Conservation (phyloP, 2,797 vertebrate species). For the Leucoraja ocellata region DNA sequence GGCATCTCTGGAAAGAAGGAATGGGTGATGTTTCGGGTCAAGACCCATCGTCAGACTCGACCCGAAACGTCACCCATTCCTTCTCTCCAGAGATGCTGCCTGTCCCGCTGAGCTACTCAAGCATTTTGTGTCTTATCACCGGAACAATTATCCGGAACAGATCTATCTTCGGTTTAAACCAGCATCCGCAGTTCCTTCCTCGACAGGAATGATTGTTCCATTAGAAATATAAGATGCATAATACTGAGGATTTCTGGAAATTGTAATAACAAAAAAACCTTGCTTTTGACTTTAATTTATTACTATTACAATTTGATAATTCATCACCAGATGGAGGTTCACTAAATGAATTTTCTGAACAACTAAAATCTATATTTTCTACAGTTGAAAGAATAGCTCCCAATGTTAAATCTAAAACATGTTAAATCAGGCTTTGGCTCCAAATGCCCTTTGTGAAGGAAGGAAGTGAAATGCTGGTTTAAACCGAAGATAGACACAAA, state of each 20-base stretch:
- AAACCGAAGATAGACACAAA: too few species aligned
- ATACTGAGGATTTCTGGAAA: background rate
- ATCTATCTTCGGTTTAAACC: too few species aligned
- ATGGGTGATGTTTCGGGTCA: too few species aligned
- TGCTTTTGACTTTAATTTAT: background rate
- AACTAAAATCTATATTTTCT: background rate
- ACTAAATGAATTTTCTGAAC: background rate
- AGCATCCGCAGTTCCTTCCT: too few species aligned
- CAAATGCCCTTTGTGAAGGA: background rate
- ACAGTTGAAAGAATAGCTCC: background rate
- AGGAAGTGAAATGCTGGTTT: too few species aligned
- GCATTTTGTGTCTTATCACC: too few species aligned
- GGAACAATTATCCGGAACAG: too few species aligned
- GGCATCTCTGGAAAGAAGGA: too few species aligned
- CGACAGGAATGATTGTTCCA: background rate
- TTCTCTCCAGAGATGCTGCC: too few species aligned
- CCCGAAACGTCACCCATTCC: too few species aligned
- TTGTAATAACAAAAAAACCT: background rate
- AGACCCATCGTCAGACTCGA: too few species aligned
- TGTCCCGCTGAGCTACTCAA: too few species aligned
- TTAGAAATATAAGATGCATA: background rate
- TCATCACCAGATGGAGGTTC: background rate
- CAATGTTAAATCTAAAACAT: background rate
- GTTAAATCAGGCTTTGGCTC: background rate
- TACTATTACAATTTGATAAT: background rate